phyloP scores from a whole-genome alignment of 2,888 invertebrate species.

The Digitonthophagus gazella region DNA sequence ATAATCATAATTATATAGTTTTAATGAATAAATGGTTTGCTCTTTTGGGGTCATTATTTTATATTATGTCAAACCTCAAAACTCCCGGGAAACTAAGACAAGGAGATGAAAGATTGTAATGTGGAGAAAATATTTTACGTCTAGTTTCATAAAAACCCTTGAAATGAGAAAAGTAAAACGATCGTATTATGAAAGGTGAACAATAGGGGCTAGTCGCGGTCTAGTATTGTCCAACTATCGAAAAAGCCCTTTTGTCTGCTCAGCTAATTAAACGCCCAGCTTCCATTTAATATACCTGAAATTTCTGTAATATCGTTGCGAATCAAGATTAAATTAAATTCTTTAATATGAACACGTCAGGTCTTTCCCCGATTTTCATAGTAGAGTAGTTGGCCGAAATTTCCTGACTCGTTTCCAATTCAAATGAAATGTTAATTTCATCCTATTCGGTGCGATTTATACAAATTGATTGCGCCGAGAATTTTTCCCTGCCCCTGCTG shows the following conservation, averaged over 20 bases:
- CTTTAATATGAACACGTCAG: neutral
- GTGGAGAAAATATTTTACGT: neutral
- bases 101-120: neutral
- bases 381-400: neutral
- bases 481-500: neutral
- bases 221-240: neutral
- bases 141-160: neutral
- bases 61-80: no score
- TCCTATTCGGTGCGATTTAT: neutral
- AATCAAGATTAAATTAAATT: neutral
- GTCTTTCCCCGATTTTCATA: neutral
- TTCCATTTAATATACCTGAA: neutral
- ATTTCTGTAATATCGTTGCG: neutral
- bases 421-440: constrained; percentile 8
- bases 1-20: neutral
- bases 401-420: neutral
- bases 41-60: neutral
- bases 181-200: neutral
- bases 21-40: neutral
- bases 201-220: neutral
- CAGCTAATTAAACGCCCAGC: neutral
- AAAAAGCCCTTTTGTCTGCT: neutral
- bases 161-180: no score
- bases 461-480: neutral
- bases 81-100: neutral